phyloP scores from a whole-genome alignment of 1,140 invertebrate species.

The Cyrtorhinus lividipennis region DNA sequence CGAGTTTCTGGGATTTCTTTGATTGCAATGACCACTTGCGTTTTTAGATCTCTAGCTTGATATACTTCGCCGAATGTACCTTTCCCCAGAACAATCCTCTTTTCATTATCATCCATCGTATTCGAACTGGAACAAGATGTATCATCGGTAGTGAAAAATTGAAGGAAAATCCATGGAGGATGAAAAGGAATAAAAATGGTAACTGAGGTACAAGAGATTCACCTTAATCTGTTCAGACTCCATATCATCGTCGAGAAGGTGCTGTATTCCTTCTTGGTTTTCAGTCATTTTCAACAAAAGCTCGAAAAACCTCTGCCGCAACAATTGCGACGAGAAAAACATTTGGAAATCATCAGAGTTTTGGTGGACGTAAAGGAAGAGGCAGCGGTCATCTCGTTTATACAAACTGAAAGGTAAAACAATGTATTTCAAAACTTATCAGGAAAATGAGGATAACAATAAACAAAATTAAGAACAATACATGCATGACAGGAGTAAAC shows the following conservation, averaged over 20 bases:
- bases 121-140: conserved; percentile 57
- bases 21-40: conserved; percentile 90
- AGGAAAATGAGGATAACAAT: background rate
- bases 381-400: conserved; percentile 85
- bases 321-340: conserved; percentile 79
- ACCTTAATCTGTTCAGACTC: conserved; percentile 55
- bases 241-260: conserved; percentile 60
- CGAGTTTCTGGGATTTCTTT: conserved; percentile 92
- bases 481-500: background rate
- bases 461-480: background rate
- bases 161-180: too few relatives aligned
- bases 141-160: too few relatives aligned
- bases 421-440: background rate
- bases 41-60: conserved; percentile 84
- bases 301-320: conserved; percentile 69
- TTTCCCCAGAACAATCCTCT: conserved; percentile 77
- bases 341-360: conserved; percentile 99
- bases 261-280: conserved; percentile 70
- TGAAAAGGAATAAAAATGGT: too few relatives aligned
- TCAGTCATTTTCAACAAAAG: conserved; percentile 67
- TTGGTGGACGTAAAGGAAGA: conserved; percentile 95
- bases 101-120: conserved; percentile 91
- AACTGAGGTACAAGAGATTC: too few relatives aligned
- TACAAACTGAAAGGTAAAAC: conserved; percentile 49
- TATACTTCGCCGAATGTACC: conserved; percentile 95